Evolutionary conservation across 1,140 invertebrate genomes (phyloP), one percentile per base, ranked within the genome.

Genomic region (Hyposmocoma kahamanoa): DNA sequence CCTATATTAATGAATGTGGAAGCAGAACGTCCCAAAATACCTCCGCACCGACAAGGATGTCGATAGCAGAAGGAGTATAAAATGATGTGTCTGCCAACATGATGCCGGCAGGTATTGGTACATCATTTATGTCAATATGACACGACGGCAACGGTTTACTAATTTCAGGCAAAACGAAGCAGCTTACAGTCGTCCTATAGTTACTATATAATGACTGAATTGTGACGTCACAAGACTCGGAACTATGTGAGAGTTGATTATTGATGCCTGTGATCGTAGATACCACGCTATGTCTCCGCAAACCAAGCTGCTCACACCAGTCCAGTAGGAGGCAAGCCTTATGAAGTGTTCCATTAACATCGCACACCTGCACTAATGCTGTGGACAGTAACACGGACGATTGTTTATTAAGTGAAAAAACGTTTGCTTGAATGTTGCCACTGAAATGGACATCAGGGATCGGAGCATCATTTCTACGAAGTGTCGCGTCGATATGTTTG

Each of bases 11-110:
- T 53, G 39, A 59, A 59, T 9, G 60, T 61, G 11, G 58, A 36
- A 34, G 58, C 11, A 75, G 38, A 17, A 64, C 22, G 0, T 61
- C 38, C 39, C 52, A 76, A 43, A 59, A 72, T 5, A 62, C 11
- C 21, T 54, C 57, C 1, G 57, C 54, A 13, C 69, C 69, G n/a
- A 79, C 44, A 22, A 76, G 46, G 9, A 60, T 24, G 49, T 80
- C 69, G 22, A 75, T 51, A 30, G 50, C 19, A 0, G 34, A 24
- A 2, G 64, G 55, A 26, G 57, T 55, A 41, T 67, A 26, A 45
- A 65, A 77, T 2, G 42, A 20, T 13, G 63, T 62, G 50, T 77
- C 71, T 11, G 73, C 68, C 19, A 74, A 49, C 50, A 21, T 10
- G 2, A 72, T 48, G 22, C 61, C 49, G 19, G 42, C 13, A 18